Percentiles rank a stretch among this genome's conserved stretches.
Conservation (phyloP, 1,140 invertebrate species). For the Drosophila santomea region DNA sequence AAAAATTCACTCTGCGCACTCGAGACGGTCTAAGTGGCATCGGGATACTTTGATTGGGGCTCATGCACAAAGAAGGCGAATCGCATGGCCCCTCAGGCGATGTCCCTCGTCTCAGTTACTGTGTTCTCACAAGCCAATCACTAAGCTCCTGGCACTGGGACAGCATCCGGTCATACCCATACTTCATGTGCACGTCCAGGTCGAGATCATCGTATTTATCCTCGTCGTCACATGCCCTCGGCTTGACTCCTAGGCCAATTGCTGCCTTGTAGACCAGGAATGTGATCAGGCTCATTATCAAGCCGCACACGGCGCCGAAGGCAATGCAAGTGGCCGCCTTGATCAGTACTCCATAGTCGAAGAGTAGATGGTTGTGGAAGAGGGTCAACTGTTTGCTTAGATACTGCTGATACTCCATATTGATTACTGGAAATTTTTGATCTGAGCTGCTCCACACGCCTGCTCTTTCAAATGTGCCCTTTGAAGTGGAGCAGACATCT, state of each 20-base stretch:
- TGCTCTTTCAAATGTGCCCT: too few relatives aligned
- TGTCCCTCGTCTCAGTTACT: too few relatives aligned
- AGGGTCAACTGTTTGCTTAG: slow-evolving; percentile 36
- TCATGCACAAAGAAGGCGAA: too few relatives aligned
- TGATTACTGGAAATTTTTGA: slow-evolving; percentile 10
- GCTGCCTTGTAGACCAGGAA: slow-evolving; percentile 51
- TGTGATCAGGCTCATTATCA: slow-evolving; percentile 53
- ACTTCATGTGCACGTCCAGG: slow-evolving; percentile 31
- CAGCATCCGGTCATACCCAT: slow-evolving; percentile 13
- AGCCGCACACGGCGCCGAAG: slow-evolving; percentile 60
- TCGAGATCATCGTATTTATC: slow-evolving; percentile 53
- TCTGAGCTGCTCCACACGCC: too few relatives aligned
- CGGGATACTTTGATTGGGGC: too few relatives aligned
- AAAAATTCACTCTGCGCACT: not conserved
- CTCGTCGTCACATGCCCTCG: slow-evolving; percentile 3
- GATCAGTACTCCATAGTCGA: slow-evolving; percentile 55
- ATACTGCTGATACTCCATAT: slow-evolving; percentile 54
- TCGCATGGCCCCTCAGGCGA: too few relatives aligned
- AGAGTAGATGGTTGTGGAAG: slow-evolving; percentile 49
- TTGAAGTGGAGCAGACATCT: too few relatives aligned
- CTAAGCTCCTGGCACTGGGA: not conserved
- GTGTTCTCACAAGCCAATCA: slow-evolving; percentile 8
- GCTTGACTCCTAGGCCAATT: slow-evolving; percentile 13
- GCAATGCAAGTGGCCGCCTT: slow-evolving; percentile 59
- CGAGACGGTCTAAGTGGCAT: too few relatives aligned